phyloP scores from a whole-genome alignment of 2,888 invertebrate species.

The Eucera pruinosa region DNA sequence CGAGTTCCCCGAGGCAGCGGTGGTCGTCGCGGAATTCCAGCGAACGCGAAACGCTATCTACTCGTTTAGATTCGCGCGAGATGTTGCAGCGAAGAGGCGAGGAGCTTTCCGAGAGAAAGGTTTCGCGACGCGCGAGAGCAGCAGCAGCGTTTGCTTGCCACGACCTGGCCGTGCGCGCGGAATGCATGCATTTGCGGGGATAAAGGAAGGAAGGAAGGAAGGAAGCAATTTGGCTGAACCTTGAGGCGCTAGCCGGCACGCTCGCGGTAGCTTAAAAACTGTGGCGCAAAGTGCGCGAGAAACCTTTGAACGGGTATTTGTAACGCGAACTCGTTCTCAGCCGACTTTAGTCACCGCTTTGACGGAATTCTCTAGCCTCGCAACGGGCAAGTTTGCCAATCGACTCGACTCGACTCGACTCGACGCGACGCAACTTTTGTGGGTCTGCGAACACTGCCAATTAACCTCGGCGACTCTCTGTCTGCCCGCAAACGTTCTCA shows the following conservation, averaged over 20 bases:
- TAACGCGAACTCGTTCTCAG: slow-evolving; percentile 6
- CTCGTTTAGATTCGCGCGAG: no score
- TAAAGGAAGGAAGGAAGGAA: not conserved
- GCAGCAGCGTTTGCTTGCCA: not conserved
- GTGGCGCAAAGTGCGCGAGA: not conserved
- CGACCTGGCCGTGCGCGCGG: not conserved
- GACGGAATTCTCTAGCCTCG: slow-evolving; percentile 1
- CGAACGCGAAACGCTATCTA: no score
- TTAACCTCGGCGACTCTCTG: slow-evolving; percentile 5
- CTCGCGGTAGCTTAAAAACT: not conserved
- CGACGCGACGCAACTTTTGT: not conserved
- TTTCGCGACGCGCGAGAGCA: no score
- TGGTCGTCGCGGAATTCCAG: no score
- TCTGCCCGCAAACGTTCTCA: not conserved
- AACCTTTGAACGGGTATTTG: not conserved
- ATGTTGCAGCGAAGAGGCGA: no score
- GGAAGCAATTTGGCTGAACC: slow-evolving; percentile 10
- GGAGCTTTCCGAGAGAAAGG: no score
- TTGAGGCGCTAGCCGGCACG: slow-evolving; percentile 9
- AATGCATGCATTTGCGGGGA: slow-evolving; percentile 2
- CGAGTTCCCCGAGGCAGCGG: not conserved
- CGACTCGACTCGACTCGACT: not conserved
- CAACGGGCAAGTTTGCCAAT: not conserved
- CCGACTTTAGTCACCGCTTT: not conserved
- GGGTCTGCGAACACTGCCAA: not conserved